A percentile compares a stretch with the other conserved stretches of the same genome.
Conservation (phyloP, 2,797 vertebrate genomes). For the Clarias laeviceps region DNA sequence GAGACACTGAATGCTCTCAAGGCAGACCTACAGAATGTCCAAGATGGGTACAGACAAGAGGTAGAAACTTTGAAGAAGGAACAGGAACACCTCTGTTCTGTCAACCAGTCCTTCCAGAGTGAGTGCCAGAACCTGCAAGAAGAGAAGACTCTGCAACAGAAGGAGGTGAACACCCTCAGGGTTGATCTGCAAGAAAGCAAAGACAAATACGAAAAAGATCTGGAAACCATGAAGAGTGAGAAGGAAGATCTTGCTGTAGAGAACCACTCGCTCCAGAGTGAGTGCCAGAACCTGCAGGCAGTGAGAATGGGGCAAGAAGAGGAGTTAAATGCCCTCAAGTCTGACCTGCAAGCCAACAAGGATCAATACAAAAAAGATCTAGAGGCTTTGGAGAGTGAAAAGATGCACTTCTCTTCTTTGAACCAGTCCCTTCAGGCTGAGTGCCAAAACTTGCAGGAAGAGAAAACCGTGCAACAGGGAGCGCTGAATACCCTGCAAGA, state of each 20-base stretch:
- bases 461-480: neutral
- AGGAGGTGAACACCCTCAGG: neutral
- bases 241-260: neutral
- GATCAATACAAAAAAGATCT: neutral
- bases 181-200: neutral
- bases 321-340: neutral
- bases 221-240: neutral
- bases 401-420: neutral
- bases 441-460: neutral
- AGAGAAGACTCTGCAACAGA: neutral
- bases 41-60: neutral
- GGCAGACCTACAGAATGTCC: neutral
- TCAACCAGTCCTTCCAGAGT: neutral
- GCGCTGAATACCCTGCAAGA: neutral
- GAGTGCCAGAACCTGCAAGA: neutral
- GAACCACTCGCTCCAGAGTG: neutral
- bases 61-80: conserved; percentile 7
- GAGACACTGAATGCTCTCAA: neutral
- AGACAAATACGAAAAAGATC: neutral
- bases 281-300: neutral
- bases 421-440: neutral
- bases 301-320: neutral
- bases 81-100: neutral
- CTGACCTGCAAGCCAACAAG: neutral
- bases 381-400: neutral